Evolutionary conservation across 1,140 invertebrate species (phyloP).

Genomic region (Heliconius eleuchia): DNA sequence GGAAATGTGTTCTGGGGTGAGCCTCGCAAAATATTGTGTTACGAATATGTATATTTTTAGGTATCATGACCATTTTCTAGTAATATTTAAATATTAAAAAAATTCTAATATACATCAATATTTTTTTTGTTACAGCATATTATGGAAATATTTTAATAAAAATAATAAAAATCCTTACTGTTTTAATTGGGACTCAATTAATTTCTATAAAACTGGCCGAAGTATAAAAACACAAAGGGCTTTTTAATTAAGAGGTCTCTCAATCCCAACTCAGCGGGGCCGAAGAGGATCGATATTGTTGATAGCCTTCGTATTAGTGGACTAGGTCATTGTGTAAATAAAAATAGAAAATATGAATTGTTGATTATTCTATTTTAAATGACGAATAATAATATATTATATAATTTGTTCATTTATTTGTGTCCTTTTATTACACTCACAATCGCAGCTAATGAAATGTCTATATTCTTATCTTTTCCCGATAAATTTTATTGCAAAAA

Average conservation of each 20-base stretch:
- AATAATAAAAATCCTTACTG: not conserved
- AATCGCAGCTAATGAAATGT: no score
- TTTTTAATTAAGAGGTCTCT: not conserved
- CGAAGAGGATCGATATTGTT: not conserved
- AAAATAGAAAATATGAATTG: not conserved
- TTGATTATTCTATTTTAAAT: no score
- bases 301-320: not conserved
- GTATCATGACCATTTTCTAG: not conserved
- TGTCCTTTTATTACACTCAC: no score
- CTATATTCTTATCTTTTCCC: no score
- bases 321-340: not conserved
- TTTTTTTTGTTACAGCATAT: not conserved
- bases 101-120: no score
- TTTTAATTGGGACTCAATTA: slow-evolving; percentile 2
- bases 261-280: not conserved
- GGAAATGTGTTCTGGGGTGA: slow-evolving; percentile 13
- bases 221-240: slow-evolving; percentile 3
- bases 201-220: not conserved
- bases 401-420: no score
- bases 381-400: no score
- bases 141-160: not conserved
- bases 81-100: no score
- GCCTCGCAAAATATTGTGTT: not conserved
- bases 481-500: no score
- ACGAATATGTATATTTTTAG: not conserved